Evolutionary conservation across 2,797 vertebrate genomes (phyloP), one percentile per base, ranked within the genome.

Genomic region (Macroramphosus scolopax): DNA sequence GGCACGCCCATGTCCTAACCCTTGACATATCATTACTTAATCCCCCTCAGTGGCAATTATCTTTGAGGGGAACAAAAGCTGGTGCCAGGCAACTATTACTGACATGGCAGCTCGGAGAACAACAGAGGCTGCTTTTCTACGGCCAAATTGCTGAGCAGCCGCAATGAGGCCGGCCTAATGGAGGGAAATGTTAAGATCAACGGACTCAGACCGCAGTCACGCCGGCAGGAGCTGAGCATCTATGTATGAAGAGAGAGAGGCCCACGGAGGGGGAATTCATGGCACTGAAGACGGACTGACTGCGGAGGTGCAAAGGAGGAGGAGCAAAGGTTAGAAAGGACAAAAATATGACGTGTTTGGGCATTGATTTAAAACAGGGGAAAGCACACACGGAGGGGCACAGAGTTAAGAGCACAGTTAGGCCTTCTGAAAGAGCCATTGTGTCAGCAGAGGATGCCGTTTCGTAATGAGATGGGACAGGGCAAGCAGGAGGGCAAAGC

Each of bases 21-120:
- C 43, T 51, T 57, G 65, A 77, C 65, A 60, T 71, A 65, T 78
- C 72, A 81, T 80, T 77, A 79, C 63, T 70, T 78, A 69, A 80
- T 77, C 54, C 63, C n/a, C 50, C 55, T 63, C 33, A 36, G 58
- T 40, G 42, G 51, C 66, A 72, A 84, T 84, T 73, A 80, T 63
- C 57, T 77, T 68, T 29, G 34, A 67, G 28, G 52, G 59, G 49
- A 66, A 79, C 67, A 81, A 75, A 81, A 62, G 65, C 62, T 4
- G 49, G 68, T 68, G 66, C 71, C 64, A 74, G 72, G 58, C 73
- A 66, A 60, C 68, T 68, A 63, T 70, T 73, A 76, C 53, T 40
- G 51, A 80, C 72, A 68, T 28, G 58, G 72, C 72, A 77, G 72
- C 64, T 81, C 52, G 61, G 63, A 75, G 69, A 78, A 71, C 74